A percentile compares a stretch with the other conserved stretches of the same genome.
These are phyloP conservation scores for Australoheros facetus DNA, from an alignment of 2,797 vertebrate genomes.

Conservation along the genomic window DNA sequence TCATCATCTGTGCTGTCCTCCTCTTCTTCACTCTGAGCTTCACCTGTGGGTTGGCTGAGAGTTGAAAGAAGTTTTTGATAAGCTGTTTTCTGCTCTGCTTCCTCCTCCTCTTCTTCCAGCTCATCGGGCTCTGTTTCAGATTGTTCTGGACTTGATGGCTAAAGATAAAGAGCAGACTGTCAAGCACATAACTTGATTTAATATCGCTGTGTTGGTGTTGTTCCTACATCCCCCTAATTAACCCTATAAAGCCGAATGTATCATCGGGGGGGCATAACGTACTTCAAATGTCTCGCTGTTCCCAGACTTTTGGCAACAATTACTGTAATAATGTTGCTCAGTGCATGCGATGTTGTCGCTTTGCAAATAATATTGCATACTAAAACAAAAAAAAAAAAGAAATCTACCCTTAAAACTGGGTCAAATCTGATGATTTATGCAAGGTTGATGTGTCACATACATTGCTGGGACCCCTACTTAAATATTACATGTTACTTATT, in stretches of 20 bases:
- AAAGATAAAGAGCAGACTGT: background rate
- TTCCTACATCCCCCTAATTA: background rate
- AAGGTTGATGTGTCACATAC: background rate
- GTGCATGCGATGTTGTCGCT: rapidly evolving
- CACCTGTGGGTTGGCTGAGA: slow-evolving; percentile 73
- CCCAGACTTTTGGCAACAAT: too few species aligned
- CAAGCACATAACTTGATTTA: background rate
- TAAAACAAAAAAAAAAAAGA: background rate
- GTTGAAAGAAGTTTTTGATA: slow-evolving; percentile 91
- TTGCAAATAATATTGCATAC: background rate
- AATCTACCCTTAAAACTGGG: background rate
- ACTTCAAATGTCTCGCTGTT: too few species aligned
- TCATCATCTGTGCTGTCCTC: slow-evolving; percentile 76
- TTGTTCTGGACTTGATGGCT: slow-evolving; percentile 85
- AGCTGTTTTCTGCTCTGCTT: slow-evolving; percentile 83
- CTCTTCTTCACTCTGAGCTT: slow-evolving; percentile 79
- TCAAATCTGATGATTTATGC: background rate
- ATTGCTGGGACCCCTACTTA: too few species aligned
- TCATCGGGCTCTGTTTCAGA: slow-evolving; percentile 78
- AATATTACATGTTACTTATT: background rate
- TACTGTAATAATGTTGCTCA: background rate
- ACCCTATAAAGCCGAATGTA: too few species aligned
- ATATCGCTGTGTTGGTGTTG: background rate
- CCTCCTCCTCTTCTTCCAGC: slow-evolving; percentile 78
- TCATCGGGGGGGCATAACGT: too few species aligned